Evolutionary conservation across 2,888 invertebrate species (phyloP).

Genomic region (Bugulina stolonifera): DNA sequence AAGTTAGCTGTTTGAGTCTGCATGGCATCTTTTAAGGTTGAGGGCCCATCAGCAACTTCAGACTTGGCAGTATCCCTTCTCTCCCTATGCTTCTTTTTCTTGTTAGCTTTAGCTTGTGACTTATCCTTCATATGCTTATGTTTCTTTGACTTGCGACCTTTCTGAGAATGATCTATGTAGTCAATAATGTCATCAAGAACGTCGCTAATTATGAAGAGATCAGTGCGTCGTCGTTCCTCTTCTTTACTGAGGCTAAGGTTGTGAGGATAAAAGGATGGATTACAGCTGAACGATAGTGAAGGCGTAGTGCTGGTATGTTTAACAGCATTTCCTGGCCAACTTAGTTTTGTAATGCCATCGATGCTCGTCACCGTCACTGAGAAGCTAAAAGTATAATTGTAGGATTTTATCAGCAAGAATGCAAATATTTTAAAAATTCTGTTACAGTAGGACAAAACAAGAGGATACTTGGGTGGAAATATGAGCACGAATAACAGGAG

Average conservation of each 20-base stretch:
- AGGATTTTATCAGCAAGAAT: too few species aligned
- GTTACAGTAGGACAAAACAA: too few species aligned
- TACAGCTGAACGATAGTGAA: slow-evolving; percentile 7
- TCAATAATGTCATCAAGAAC: slow-evolving; percentile 23
- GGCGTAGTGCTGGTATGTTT: slow-evolving; percentile 5
- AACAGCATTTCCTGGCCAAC: not conserved
- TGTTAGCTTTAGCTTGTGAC: not conserved
- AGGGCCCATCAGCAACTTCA: not conserved
- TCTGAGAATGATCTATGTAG: not conserved
- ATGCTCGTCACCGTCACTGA: not conserved
- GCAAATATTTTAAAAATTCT: too few species aligned
- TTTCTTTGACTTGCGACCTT: not conserved
- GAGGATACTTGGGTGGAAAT: not conserved
- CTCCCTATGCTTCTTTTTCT: not conserved
- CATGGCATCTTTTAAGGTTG: not conserved
- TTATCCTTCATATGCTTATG: not conserved
- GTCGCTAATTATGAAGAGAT: slow-evolving; percentile 17
- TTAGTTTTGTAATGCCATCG: not conserved
- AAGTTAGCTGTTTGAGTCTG: not conserved
- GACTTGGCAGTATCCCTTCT: not conserved
- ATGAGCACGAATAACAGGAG: too few species aligned
- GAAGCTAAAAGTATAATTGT: not conserved
- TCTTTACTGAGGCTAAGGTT: slow-evolving; percentile 17
- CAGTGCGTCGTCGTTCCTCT: slow-evolving; percentile 3
- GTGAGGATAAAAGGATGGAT: slow-evolving; percentile 13